phyloP scores from a whole-genome alignment of 2,797 vertebrate species.

The Phalloptychus januarius region DNA sequence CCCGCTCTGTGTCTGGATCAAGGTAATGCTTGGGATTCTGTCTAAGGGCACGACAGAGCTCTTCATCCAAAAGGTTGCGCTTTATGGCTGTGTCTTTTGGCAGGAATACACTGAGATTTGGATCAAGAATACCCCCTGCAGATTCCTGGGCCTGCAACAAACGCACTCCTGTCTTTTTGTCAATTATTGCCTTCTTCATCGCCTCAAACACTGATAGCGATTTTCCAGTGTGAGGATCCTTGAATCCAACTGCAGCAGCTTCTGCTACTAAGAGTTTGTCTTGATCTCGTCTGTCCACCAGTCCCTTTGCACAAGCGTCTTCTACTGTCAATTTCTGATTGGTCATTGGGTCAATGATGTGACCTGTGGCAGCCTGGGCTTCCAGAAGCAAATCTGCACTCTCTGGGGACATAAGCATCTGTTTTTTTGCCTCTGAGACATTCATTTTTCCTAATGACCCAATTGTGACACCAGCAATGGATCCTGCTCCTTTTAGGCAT shows the following conservation, averaged over 20 bases:
- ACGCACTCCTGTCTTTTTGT: constrained; percentile 66
- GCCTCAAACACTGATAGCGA: constrained; percentile 78
- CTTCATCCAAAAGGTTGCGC: constrained; percentile 85
- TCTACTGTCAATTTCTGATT: constrained; percentile 75
- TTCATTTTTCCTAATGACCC: constrained; percentile 77
- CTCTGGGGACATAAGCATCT: constrained; percentile 78
- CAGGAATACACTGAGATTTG: constrained; percentile 88
- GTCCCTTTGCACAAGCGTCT: constrained; percentile 48
- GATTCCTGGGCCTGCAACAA: constrained; percentile 87
- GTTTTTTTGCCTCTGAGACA: constrained; percentile 84
- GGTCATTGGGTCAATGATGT: constrained; percentile 84
- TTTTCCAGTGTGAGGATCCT: constrained; percentile 71
- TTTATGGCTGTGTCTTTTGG: constrained; percentile 87
- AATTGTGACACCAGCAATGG: constrained; percentile 82
- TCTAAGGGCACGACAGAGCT: constrained; percentile 32
- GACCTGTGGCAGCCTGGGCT: constrained; percentile 89
- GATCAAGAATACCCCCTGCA: constrained; percentile 87
- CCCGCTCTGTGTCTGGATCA: neutral
- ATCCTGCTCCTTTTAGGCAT: constrained; percentile 76
- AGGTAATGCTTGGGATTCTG: constrained; percentile 7
- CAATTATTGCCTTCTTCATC: constrained; percentile 56
- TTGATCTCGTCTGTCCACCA: constrained; percentile 49
- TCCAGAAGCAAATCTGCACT: constrained; percentile 79
- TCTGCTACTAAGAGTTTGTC: constrained; percentile 84
- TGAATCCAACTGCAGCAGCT: constrained; percentile 85